phyloP scores from a whole-genome alignment of 2,888 invertebrate species.

The Spilarctia lutea region DNA sequence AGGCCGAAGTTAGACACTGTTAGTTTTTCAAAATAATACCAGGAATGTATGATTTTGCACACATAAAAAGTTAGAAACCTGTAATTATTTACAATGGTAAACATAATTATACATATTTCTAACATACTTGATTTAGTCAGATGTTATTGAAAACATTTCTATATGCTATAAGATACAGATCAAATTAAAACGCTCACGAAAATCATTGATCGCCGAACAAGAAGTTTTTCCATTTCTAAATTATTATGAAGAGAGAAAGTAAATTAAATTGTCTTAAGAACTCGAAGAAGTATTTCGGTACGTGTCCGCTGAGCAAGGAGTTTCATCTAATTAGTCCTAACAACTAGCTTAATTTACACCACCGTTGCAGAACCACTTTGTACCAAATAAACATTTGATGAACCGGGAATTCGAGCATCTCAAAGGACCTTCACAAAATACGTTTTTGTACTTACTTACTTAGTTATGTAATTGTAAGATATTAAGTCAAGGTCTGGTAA shows the following conservation, averaged over 20 bases:
- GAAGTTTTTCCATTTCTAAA: slow-evolving; percentile 6
- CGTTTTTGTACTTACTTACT: slow-evolving; percentile 9
- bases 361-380: slow-evolving; percentile 29
- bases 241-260: slow-evolving; percentile 17
- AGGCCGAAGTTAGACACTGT: too few relatives aligned
- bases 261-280: slow-evolving; percentile 31
- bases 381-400: slow-evolving; percentile 39
- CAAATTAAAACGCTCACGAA: background rate
- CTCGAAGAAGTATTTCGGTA: slow-evolving; percentile 23
- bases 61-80: too few relatives aligned
- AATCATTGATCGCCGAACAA: background rate
- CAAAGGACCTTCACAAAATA: slow-evolving; percentile 20
- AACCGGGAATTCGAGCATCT: slow-evolving; percentile 37
- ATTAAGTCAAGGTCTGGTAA: background rate
- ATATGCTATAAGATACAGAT: background rate
- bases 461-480: background rate
- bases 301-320: slow-evolving; percentile 21
- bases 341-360: slow-evolving; percentile 16
- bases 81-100: too few relatives aligned
- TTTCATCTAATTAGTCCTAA: slow-evolving; percentile 15
- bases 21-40: too few relatives aligned
- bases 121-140: background rate
- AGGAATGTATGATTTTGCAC: too few relatives aligned
- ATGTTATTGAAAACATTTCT: background rate
- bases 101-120: background rate